phyloP scores from a whole-genome alignment of 2,797 vertebrate genomes.

The Sebastiscus albofasciatus region DNA sequence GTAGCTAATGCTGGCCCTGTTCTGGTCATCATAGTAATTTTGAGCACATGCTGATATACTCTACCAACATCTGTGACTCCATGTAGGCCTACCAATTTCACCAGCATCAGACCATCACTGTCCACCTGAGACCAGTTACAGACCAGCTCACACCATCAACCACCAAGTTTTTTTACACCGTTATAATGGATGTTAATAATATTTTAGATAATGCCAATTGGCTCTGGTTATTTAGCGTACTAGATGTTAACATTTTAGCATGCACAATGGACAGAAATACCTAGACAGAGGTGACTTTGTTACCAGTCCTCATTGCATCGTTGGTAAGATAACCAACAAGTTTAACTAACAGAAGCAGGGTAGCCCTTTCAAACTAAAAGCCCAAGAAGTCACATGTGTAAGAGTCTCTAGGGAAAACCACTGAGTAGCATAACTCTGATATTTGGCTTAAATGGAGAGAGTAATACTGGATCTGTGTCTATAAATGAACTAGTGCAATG shows the following conservation, averaged over 20 bases:
- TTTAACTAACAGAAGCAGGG: background rate
- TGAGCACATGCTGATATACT: background rate
- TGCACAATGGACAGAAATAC: constrained; percentile 10
- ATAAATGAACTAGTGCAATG: constrained; percentile 14
- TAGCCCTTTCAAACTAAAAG: background rate
- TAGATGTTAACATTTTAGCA: background rate
- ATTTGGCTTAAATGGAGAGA: background rate
- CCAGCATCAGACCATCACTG: background rate
- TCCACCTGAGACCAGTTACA: background rate
- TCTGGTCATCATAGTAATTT: background rate
- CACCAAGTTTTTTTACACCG: background rate
- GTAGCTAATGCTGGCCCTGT: background rate
- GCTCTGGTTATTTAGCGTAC: background rate
- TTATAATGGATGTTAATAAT: background rate
- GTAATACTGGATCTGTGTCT: background rate
- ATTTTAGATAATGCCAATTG: background rate
- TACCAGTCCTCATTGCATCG: background rate
- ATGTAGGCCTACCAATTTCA: background rate
- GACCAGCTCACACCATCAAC: background rate
- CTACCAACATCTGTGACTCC: background rate
- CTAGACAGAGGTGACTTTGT: background rate
- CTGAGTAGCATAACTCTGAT: background rate
- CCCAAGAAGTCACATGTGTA: background rate
- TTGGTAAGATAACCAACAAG: background rate
- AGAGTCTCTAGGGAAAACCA: background rate